Base-by-base conservation (phyloP, 2,113 vertebrate species). In the Malurus melanocephalus region DNA sequence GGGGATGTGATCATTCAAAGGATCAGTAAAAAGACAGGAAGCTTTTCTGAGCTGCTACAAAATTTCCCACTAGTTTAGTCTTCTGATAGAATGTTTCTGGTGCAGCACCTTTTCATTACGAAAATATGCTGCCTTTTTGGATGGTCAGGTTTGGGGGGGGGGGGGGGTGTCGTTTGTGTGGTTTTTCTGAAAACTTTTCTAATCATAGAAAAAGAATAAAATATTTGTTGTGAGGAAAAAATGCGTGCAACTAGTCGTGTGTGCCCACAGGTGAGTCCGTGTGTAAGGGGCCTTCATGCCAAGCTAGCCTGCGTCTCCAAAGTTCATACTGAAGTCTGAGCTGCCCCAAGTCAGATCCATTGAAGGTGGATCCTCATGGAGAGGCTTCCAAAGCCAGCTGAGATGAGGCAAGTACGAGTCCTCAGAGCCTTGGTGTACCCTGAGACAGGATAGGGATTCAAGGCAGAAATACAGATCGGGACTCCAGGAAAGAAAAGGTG, bases 111-210 rank as follows among this genome's bases (percentile, higher is more conserved):
- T 88, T 93, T 67, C n/a, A 60, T 11, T 19, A 19, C 21, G 26
- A 75, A 80, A 84, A 66, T 59, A 71, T 12, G 7, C 5, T 8
- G 14, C 6, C 2, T 15, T 64, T 59, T n/a, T 0, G 2, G 6
- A 7, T 6, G 5, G 2, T 4, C 0, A 0, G 7, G 6, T 17
- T 12, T 14, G 19, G 20, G 40, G 20, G 3, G 35, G 5, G 10
- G 2, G 0, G 1, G 2, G 11, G 72, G 10, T 23, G 18, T n/a
- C n/a, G 11, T 7, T 62, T 38, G 5, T 4, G 3, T 0, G 0
- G 2, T 55, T 19, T 48, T 42, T 3, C 30, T 13, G 65, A 28
- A 64, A 38, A 1, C 3, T 2, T 32, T 21, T 53, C 30, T 38
- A 18, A 49, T 4, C 7, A 60, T 9, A n/a, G 6, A 74, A 67